Percentiles rank a stretch among this genome's conserved stretches.
Conservation (phyloP, 2,888 invertebrate species). For the Drosophila colorata region DNA sequence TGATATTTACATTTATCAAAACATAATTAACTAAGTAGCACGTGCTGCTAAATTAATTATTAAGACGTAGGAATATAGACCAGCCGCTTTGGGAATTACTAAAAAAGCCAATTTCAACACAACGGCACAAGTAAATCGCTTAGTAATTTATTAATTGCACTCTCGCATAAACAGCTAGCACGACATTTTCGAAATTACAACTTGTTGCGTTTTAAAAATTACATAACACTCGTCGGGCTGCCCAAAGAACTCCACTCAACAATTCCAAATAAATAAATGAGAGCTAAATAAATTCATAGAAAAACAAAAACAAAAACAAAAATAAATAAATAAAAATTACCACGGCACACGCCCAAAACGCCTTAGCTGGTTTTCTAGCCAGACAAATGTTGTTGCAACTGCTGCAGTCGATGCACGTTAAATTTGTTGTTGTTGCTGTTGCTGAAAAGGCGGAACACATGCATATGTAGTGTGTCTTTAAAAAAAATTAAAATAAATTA, state of each 20-base stretch:
- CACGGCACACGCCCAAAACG: conserved; percentile 70
- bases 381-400: conserved; percentile 38
- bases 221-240: conserved; percentile 53
- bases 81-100: conserved; percentile 13
- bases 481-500: conserved; percentile 35
- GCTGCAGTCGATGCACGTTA: conserved; percentile 15
- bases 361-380: conserved; percentile 31
- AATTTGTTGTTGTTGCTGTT: conserved; percentile 14
- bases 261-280: conserved; percentile 48
- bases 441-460: conserved; percentile 63
- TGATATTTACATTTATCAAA: conserved; percentile 13
- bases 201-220: conserved; percentile 52
- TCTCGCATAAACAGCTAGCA: conserved; percentile 41
- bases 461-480: conserved; percentile 22
- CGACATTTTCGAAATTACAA: conserved; percentile 49
- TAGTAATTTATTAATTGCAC: conserved; percentile 71
- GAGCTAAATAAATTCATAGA: conserved; percentile 48
- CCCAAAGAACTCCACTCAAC: conserved; percentile 58
- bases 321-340: conserved; percentile 39
- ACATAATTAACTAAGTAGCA: conserved; percentile 49
- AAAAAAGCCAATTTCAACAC: conserved; percentile 33
- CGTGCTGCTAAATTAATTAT: conserved; percentile 26
- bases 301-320: conserved; percentile 14
- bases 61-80: neutral
- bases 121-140: conserved; percentile 50